These are phyloP conservation scores for Vanacampus margaritifer DNA, from an alignment of 2,113 vertebrate genomes.

Conservation along the genomic window DNA sequence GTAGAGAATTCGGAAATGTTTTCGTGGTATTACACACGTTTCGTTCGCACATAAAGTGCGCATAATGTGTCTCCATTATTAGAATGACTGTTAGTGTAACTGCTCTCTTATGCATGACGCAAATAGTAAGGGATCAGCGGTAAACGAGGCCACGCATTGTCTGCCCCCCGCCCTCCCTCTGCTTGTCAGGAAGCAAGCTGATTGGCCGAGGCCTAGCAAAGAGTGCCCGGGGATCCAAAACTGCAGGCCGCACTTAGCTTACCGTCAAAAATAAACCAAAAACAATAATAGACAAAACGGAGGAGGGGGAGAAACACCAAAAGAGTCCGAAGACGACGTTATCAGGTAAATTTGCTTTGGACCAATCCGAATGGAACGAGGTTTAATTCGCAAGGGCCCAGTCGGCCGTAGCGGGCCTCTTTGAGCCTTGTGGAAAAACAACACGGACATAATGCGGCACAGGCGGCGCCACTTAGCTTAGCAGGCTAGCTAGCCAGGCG, in stretches of 20 bases:
- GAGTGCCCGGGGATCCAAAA: slow-evolving; percentile 78
- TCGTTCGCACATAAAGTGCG: background rate
- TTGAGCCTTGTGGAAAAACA: slow-evolving; percentile 63
- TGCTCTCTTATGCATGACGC: slow-evolving; percentile 75
- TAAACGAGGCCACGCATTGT: slow-evolving; percentile 80
- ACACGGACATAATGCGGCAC: slow-evolving; percentile 68
- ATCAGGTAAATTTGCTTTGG: slow-evolving; percentile 71
- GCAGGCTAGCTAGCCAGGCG: slow-evolving; percentile 49
- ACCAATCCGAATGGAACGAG: slow-evolving; percentile 29
- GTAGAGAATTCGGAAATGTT: background rate
- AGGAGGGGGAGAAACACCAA: slow-evolving; percentile 54
- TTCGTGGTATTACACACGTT: background rate
- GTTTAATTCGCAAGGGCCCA: slow-evolving; percentile 66
- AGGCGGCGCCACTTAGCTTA: slow-evolving; percentile 57
- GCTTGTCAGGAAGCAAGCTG: slow-evolving; percentile 75
- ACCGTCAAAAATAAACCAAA: slow-evolving; percentile 76
- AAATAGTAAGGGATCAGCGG: slow-evolving; percentile 72
- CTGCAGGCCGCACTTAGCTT: slow-evolving; percentile 81
- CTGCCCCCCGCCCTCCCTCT: slow-evolving; percentile 74
- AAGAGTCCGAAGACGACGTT: slow-evolving; percentile 60
- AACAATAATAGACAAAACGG: slow-evolving; percentile 66
- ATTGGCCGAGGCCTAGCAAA: slow-evolving; percentile 84
- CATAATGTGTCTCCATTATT: slow-evolving; percentile 3
- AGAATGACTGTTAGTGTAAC: slow-evolving; percentile 41
- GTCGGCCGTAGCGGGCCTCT: slow-evolving; percentile 74